These are phyloP conservation scores for Tympanoctomys barrerae DNA, from an alignment of 2,797 vertebrate species.

Conservation along the genomic window DNA sequence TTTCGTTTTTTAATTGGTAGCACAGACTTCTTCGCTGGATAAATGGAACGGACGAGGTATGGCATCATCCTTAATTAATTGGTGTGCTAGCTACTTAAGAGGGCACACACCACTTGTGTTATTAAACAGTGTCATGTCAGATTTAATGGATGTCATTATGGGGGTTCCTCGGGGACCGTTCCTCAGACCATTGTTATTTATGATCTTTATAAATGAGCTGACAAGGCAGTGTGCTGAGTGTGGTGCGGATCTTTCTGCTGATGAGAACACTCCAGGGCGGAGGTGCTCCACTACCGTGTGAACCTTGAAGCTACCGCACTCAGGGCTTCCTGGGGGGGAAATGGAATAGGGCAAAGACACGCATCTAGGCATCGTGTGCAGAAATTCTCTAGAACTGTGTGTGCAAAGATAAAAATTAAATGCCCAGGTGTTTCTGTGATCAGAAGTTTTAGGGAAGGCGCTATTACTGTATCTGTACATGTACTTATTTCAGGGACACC, in stretches of 20 bases:
- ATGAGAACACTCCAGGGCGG: slow-evolving; percentile 76
- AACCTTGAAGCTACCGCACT: slow-evolving; percentile 69
- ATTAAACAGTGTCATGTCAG: slow-evolving; percentile 89
- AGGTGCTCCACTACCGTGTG: slow-evolving; percentile 61
- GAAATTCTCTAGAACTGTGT: slow-evolving; percentile 3
- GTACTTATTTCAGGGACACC: background rate
- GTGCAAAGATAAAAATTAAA: background rate
- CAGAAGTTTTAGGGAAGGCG: background rate
- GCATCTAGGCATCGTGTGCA: background rate
- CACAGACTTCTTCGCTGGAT: slow-evolving; percentile 84
- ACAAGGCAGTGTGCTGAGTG: slow-evolving; percentile 82
- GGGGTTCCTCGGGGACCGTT: slow-evolving; percentile 87
- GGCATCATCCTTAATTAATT: slow-evolving; percentile 89
- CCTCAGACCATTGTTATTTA: slow-evolving; percentile 88
- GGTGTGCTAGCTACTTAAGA: slow-evolving; percentile 87
- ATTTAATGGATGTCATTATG: slow-evolving; percentile 90
- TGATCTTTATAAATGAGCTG: slow-evolving; percentile 87
- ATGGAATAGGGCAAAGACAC: slow-evolving; percentile 19
- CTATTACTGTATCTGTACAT: background rate
- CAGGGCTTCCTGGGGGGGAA: slow-evolving; percentile 74
- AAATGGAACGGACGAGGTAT: slow-evolving; percentile 87
- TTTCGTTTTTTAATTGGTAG: slow-evolving; percentile 87
- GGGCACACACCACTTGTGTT: slow-evolving; percentile 86
- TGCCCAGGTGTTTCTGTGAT: background rate
- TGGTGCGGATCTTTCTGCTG: slow-evolving; percentile 81